phyloP scores from a whole-genome alignment of 2,888 invertebrate species.

The Cosmia trapezina region DNA sequence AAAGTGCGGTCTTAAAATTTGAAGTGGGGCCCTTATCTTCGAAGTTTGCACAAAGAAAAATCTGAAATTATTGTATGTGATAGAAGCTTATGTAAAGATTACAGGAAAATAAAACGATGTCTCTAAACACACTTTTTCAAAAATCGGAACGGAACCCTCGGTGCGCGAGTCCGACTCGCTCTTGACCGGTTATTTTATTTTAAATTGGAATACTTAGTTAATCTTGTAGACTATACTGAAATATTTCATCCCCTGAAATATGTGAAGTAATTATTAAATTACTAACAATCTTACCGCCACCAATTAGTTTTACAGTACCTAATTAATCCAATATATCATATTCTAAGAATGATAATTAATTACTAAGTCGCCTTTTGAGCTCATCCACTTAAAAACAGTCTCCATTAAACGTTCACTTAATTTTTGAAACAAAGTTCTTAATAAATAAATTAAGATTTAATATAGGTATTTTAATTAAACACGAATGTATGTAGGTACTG shows the following conservation, averaged over 20 bases:
- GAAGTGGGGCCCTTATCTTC: no score
- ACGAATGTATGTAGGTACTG: constrained; percentile 18
- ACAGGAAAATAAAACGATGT: no score
- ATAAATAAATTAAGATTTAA: constrained; percentile 39
- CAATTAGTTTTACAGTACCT: constrained; percentile 9
- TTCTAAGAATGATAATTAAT: constrained; percentile 16
- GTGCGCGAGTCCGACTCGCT: no score
- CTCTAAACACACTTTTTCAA: no score
- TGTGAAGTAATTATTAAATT: constrained; percentile 11
- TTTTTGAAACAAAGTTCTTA: constrained; percentile 44
- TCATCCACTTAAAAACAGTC: constrained; percentile 4
- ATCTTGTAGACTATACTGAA: background rate
- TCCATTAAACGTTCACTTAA: background rate
- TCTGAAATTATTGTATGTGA: no score
- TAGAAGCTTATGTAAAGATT: no score
- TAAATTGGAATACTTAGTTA: background rate
- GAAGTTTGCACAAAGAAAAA: no score
- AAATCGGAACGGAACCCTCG: no score
- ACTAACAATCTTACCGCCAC: background rate
- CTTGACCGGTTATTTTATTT: no score
- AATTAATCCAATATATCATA: constrained; percentile 17
- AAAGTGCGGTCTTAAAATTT: no score
- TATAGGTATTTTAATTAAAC: constrained; percentile 31
- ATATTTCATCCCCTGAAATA: background rate
- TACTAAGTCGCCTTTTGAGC: constrained; percentile 30